phyloP scores from a whole-genome alignment of 1,140 invertebrate species.

The Nasonia giraulti region DNA sequence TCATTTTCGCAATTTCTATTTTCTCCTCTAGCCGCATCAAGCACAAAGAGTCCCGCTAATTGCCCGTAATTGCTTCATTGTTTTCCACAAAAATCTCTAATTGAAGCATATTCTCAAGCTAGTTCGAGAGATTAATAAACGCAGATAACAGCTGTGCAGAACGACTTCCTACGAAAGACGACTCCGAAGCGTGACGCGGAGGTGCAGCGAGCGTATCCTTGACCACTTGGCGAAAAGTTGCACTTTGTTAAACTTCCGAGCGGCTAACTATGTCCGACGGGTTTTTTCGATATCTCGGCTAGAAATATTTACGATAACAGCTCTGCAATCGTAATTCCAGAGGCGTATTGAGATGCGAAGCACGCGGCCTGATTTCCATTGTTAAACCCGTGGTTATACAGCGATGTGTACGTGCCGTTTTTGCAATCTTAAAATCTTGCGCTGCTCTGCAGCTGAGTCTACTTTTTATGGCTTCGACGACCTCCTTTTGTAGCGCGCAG shows the following conservation, averaged over 20 bases:
- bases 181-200: constrained; percentile 1
- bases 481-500: background rate
- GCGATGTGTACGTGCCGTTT: background rate
- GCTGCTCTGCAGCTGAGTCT: background rate
- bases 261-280: background rate
- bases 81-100: constrained; percentile 9
- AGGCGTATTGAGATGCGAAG: background rate
- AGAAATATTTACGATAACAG: background rate
- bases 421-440: background rate
- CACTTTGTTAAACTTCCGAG: background rate
- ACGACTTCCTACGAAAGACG: constrained; percentile 15
- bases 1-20: too few relatives aligned
- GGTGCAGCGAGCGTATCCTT: constrained; percentile 15
- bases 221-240: constrained; percentile 10
- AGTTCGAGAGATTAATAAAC: constrained; percentile 8
- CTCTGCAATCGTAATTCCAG: background rate
- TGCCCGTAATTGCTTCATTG: constrained; percentile 12
- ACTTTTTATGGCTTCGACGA: constrained; percentile 11
- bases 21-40: too few relatives aligned
- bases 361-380: constrained; percentile 8
- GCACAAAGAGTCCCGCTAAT: background rate
- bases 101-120: background rate
- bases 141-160: background rate
- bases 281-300: background rate
- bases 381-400: background rate